Percentiles rank a stretch among this genome's conserved stretches.
These are phyloP conservation scores for Diploptera punctata DNA, from an alignment of 2,888 invertebrate genomes.

Conservation along the genomic window DNA sequence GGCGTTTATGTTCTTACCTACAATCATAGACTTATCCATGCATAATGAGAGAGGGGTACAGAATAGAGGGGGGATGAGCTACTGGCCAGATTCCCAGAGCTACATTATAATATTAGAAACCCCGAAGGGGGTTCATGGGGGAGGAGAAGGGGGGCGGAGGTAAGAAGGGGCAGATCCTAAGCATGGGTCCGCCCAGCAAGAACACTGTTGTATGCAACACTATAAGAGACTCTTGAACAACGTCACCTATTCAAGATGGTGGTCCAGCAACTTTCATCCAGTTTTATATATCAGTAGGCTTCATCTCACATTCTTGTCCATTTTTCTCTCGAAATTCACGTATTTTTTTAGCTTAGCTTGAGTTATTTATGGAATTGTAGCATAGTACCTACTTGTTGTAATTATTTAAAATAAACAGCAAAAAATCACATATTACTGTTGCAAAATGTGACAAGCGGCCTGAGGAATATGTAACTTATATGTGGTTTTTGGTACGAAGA, in stretches of 20 bases:
- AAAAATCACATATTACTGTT: no score
- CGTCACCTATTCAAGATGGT: neutral
- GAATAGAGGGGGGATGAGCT: conserved; percentile 7
- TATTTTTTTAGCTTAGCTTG: no score
- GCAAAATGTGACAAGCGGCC: no score
- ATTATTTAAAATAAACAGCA: no score
- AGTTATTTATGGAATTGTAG: no score
- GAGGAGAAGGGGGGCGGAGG: conserved; percentile 16
- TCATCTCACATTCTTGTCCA: no score
- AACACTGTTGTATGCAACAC: neutral
- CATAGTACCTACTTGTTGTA: no score
- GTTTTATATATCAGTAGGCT: no score
- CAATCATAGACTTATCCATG: neutral
- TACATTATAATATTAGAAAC: conserved; percentile 35
- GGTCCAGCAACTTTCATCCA: neutral
- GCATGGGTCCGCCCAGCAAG: conserved; percentile 22
- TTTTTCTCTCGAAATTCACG: no score
- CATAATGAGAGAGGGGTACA: neutral
- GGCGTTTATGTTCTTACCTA: neutral
- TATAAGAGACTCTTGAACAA: neutral
- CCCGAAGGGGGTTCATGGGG: conserved; percentile 23
- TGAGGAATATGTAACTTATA: no score
- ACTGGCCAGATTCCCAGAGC: conserved; percentile 32
- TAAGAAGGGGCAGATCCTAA: conserved; percentile 27
- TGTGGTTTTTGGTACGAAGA: no score